Percentiles rank a stretch among this genome's conserved stretches.
Evolutionary conservation across 2,797 vertebrate genomes (phyloP).

Genomic region (Polyboroides typus): DNA sequence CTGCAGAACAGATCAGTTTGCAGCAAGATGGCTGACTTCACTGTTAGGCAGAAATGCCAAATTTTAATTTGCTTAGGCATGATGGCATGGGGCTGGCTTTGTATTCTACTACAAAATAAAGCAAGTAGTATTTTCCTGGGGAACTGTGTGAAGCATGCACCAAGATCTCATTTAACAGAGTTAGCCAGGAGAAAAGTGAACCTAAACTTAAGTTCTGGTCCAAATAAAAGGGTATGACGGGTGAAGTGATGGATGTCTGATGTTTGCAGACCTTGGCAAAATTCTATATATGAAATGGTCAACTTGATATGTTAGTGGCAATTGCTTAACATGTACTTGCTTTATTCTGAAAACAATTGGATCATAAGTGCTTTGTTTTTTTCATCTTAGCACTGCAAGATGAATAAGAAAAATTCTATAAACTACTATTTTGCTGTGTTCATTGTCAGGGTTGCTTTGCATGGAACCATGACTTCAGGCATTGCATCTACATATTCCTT

Average conservation of each 20-base stretch:
- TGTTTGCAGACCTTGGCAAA: not conserved
- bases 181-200: not conserved
- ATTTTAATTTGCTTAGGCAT: not conserved
- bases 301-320: not conserved
- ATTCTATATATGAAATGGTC: not conserved
- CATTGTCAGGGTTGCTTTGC: not conserved
- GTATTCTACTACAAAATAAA: not conserved
- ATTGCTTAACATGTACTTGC: not conserved
- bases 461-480: not conserved
- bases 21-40: not conserved
- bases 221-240: not conserved
- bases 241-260: not conserved
- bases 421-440: not conserved
- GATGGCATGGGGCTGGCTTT: not conserved
- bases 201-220: not conserved
- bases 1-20: not conserved
- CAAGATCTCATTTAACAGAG: not conserved
- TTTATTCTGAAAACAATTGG: not conserved
- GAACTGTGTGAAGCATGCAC: not conserved
- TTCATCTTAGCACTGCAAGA: not conserved
- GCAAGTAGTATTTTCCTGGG: not conserved
- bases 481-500: not conserved
- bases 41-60: not conserved
- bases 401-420: not conserved
- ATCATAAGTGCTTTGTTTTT: not conserved